Evolutionary conservation across 2,888 invertebrate species (phyloP).

Genomic region (Sminthurides aquaticus): DNA sequence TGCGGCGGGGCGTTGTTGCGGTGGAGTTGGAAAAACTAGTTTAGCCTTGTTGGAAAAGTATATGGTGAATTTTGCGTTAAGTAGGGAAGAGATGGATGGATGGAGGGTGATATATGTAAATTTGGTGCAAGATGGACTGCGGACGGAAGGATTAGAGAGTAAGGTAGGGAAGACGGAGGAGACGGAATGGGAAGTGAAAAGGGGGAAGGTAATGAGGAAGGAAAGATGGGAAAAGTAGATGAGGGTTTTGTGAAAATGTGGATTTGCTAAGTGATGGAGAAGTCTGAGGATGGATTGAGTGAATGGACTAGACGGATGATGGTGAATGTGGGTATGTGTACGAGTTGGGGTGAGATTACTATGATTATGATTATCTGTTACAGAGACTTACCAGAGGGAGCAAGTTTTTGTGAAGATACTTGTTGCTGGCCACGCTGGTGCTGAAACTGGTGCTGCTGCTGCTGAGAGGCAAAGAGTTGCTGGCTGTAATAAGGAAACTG

Average conservation of each 20-base stretch:
- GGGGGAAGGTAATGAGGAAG: neutral
- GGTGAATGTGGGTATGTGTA: neutral
- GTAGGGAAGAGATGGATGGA: neutral
- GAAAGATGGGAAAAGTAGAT: neutral
- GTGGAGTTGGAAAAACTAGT: too few relatives aligned
- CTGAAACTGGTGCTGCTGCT: conserved; percentile 14
- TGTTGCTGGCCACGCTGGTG: too few relatives aligned
- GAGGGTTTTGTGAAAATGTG: neutral
- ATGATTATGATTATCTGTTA: neutral
- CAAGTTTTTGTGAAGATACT: too few relatives aligned
- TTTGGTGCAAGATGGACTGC: neutral
- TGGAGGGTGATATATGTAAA: neutral
- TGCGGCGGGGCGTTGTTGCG: too few relatives aligned
- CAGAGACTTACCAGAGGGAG: conserved; percentile 12
- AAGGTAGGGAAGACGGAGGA: neutral
- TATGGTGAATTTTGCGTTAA: neutral
- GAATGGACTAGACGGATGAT: neutral
- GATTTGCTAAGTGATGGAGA: neutral
- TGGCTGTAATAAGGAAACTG: neutral
- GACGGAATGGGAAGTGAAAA: neutral
- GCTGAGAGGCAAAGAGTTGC: neutral
- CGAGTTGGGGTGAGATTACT: conserved; percentile 3
- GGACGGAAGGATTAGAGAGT: too few relatives aligned
- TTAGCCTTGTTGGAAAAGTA: too few relatives aligned
- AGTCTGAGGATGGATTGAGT: neutral